Percentiles rank a stretch among this genome's conserved stretches.
phyloP scores from a whole-genome alignment of 1,140 invertebrate species.

The Campodea augens region DNA sequence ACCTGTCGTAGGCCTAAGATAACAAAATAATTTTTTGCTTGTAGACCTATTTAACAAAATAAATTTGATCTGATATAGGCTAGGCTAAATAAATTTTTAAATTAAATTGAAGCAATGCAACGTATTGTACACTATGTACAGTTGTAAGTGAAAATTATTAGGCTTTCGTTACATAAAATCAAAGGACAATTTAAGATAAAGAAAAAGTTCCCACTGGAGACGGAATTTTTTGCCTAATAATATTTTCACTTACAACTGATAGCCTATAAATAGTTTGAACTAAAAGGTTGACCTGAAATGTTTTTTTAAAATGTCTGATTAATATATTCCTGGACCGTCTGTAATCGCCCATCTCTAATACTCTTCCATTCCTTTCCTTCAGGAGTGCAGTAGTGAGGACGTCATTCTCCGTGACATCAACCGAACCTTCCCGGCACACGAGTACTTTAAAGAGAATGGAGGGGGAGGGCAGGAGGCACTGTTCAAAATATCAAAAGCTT shows the following conservation, averaged over 20 bases:
- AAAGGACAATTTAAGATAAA: no score
- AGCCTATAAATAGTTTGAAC: not conserved
- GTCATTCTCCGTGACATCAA: conserved; percentile 92
- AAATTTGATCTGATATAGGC: conserved; percentile 9
- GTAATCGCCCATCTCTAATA: not conserved
- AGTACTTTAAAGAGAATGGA: conserved; percentile 86
- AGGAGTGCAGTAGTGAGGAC: conserved; percentile 75
- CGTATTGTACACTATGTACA: no score
- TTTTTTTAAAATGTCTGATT: not conserved
- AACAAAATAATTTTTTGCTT: no score
- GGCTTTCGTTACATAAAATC: no score
- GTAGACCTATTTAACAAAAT: conserved; percentile 7
- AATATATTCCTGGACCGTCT: not conserved
- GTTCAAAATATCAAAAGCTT: conserved; percentile 89
- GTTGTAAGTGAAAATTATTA: no score
- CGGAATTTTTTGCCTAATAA: no score
- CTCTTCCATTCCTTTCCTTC: conserved; percentile 13
- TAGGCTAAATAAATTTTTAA: conserved; percentile 7
- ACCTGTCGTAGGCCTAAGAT: no score
- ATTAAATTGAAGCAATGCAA: no score
- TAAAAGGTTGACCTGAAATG: not conserved
- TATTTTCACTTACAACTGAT: no score
- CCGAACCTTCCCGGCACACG: conserved; percentile 94
- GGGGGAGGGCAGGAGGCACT: conserved; percentile 85
- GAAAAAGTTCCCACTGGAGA: no score